Conservation (phyloP, 2,797 vertebrate species). For the Emydoidea blandingii region DNA sequence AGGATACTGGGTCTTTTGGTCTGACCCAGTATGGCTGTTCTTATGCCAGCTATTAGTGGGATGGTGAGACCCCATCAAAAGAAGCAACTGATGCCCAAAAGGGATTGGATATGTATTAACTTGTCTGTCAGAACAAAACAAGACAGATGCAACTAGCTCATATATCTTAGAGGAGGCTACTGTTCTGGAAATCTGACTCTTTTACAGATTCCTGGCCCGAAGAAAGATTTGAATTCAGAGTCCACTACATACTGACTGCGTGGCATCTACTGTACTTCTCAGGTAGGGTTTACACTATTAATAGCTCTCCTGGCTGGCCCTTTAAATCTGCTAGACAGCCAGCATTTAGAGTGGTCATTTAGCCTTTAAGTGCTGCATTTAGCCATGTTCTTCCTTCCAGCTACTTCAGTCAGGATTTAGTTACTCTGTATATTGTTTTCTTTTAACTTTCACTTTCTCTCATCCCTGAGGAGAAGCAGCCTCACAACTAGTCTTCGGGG, state of each 20-base stretch:
- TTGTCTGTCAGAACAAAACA: neutral
- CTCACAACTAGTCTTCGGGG: neutral
- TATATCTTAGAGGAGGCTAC: neutral
- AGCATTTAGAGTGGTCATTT: neutral
- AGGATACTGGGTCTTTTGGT: too few relatives aligned
- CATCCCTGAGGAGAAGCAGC: neutral
- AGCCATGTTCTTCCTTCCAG: neutral
- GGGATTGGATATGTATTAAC: fast-evolving
- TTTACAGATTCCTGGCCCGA: neutral
- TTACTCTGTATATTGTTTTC: neutral
- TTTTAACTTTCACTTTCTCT: neutral
- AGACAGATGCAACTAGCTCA: neutral
- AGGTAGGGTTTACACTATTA: neutral
- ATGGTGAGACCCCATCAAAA: neutral
- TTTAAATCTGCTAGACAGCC: neutral
- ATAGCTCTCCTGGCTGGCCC: neutral
- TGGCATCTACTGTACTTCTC: neutral
- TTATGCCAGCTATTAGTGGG: neutral
- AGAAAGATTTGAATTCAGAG: conserved; percentile 14
- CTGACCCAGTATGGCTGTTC: too few relatives aligned
- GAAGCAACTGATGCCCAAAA: neutral
- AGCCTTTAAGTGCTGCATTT: neutral
- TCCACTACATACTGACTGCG: neutral
- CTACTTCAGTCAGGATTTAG: neutral
- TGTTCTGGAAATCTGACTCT: neutral